Base-by-base conservation (phyloP, 2,797 vertebrate genomes). In the Micrastur ruficollis region DNA sequence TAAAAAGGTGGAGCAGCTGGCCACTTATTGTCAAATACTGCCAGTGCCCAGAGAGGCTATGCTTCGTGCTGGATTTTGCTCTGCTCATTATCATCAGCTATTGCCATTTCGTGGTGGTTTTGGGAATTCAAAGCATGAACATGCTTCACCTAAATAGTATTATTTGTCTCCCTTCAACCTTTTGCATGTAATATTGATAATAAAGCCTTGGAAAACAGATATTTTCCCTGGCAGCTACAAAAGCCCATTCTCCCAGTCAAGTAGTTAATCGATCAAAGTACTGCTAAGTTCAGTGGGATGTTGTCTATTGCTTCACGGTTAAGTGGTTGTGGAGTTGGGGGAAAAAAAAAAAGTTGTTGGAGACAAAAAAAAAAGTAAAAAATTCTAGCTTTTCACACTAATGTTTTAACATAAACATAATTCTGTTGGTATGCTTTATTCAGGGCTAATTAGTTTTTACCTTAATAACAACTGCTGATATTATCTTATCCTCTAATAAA, bases 261-360 rank as follows among this genome's bases (percentile, higher is more conserved):
- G 49, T 5, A 52, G 14, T 44, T 44, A 44, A 44, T 44, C 16
- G 42, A 44, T 44, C 42, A 18, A 44, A 44, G 8, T 34, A 53
- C 14, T 55, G n/a, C 21, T 68, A n/a, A 38, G 11, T 46, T 88
- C 23, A 88, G 38, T 36, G 46, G 29, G n/a, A 44, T 36, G 18
- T 6, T 31, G 7, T 52, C 15, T 67, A 18, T 3, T 59, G 14
- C 23, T 92, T 86, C 38, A 44, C 5, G 9, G 8, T 80, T 70
- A 79, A 5, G 0, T 49, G 20, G 8, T 63, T 22, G 6, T 34
- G 9, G 3, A 50, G 9, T 0, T 34, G 25, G 15, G 8, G 2
- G 29, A 50, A 71, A 71, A 16, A 32, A 21, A 14, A 21, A n/a
- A 27, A 9, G 36, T 36, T 36, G 36, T 8, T 29, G n/a, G 32